These are phyloP conservation scores for Hyposoter dolosus DNA, from an alignment of 2,888 invertebrate species.

Conservation along the genomic window DNA sequence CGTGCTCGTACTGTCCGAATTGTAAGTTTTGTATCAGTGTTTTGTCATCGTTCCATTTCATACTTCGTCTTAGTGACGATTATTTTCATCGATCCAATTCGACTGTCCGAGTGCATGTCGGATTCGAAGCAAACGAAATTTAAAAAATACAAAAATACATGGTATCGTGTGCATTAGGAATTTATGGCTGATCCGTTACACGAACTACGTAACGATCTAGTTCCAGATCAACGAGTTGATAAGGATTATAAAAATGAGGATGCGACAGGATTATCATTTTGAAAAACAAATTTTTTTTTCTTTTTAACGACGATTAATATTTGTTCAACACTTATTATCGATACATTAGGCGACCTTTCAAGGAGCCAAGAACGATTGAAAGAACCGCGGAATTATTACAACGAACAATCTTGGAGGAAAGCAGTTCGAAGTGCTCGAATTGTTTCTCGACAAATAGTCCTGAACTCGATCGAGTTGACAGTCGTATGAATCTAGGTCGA, in stretches of 20 bases:
- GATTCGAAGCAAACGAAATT: conserved; percentile 2
- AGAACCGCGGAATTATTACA: neutral
- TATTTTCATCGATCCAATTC: conserved; percentile 6
- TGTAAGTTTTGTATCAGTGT: conserved; percentile 79
- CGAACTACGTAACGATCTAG: conserved; percentile 26
- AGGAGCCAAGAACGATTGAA: neutral
- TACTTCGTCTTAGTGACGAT: conserved; percentile 64
- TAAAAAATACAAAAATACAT: conserved; percentile 33
- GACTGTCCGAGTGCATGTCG: conserved; percentile 36
- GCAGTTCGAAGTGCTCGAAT: neutral
- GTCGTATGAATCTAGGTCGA: neutral
- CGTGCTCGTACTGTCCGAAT: conserved; percentile 82
- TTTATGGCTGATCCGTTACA: conserved; percentile 69
- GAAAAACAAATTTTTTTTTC: conserved; percentile 31
- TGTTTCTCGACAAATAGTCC: neutral
- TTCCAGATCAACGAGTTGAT: neutral
- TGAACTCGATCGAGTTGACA: neutral
- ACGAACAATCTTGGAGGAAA: neutral
- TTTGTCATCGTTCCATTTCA: conserved; percentile 77
- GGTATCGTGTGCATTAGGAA: conserved; percentile 66
- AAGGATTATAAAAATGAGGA: conserved; percentile 69
- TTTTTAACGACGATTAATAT: neutral
- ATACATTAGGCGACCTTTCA: neutral
- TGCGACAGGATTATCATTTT: conserved; percentile 77
- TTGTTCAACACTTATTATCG: neutral